phyloP scores from a whole-genome alignment of 2,888 invertebrate genomes.

The Drosophila rellima region DNA sequence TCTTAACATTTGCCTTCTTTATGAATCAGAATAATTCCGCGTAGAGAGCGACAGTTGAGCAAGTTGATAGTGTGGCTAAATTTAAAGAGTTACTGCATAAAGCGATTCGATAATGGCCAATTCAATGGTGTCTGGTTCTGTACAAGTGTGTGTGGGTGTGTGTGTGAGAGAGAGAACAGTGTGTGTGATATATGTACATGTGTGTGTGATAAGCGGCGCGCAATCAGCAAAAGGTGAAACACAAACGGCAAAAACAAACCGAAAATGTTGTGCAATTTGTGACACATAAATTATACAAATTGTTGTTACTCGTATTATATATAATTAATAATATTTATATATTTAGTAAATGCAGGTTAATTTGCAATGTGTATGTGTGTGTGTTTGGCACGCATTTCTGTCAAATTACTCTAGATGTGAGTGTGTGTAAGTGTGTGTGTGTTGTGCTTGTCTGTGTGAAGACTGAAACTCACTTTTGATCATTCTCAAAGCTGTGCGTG shows the following conservation, averaged over 20 bases:
- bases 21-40: constrained; percentile 38
- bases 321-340: constrained; percentile 17
- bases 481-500: constrained; percentile 95
- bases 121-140: constrained; percentile 23
- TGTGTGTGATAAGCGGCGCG: constrained; percentile 58
- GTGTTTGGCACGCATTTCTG: constrained; percentile 65
- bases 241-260: constrained; percentile 65
- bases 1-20: background rate
- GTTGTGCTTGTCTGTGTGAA: constrained; percentile 25
- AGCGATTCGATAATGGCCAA: constrained; percentile 57
- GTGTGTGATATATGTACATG: constrained; percentile 14
- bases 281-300: constrained; percentile 50
- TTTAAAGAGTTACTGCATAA: constrained; percentile 60
- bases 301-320: constrained; percentile 39
- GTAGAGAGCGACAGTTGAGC: constrained; percentile 11
- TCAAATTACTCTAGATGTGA: constrained; percentile 39
- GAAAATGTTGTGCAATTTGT: constrained; percentile 66
- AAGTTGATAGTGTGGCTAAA: constrained; percentile 46
- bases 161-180: constrained; percentile 7
- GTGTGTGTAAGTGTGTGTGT: constrained; percentile 25
- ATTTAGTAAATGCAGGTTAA: constrained; percentile 65
- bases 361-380: constrained; percentile 47
- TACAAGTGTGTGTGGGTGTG: constrained; percentile 26
- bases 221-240: constrained; percentile 70
- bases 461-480: constrained; percentile 91